Conservation (phyloP, 2,113 vertebrate genomes). For the Phylloscopus trochiloides region DNA sequence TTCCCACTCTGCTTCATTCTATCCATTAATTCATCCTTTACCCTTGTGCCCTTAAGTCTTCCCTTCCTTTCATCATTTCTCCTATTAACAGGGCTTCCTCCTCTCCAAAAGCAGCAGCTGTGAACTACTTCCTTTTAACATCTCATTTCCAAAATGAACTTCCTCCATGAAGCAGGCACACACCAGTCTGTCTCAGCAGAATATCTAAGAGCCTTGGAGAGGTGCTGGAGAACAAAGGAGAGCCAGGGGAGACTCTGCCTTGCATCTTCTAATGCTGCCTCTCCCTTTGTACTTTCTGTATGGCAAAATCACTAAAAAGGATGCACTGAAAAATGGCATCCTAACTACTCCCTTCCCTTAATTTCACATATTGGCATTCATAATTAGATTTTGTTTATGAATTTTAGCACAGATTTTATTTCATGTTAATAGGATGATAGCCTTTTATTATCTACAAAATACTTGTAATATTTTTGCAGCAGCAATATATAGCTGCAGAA, state of each 20-base stretch:
- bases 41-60: background rate
- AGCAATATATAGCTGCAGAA: background rate
- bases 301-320: background rate
- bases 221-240: background rate
- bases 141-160: background rate
- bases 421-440: background rate
- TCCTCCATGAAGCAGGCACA: background rate
- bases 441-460: background rate
- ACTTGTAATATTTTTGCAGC: background rate
- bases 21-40: background rate
- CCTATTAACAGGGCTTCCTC: background rate
- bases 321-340: background rate
- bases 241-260: background rate
- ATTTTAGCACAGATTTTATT: background rate
- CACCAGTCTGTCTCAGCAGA: background rate
- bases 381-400: background rate
- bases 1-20: background rate
- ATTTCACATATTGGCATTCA: background rate
- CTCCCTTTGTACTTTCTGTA: background rate
- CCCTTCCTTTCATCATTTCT: background rate
- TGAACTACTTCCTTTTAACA: background rate
- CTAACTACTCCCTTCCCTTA: background rate
- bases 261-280: background rate
- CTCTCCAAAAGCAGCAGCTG: background rate
- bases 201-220: background rate